Conservation (phyloP, 2,113 vertebrate genomes). For the Centropus bengalensis region DNA sequence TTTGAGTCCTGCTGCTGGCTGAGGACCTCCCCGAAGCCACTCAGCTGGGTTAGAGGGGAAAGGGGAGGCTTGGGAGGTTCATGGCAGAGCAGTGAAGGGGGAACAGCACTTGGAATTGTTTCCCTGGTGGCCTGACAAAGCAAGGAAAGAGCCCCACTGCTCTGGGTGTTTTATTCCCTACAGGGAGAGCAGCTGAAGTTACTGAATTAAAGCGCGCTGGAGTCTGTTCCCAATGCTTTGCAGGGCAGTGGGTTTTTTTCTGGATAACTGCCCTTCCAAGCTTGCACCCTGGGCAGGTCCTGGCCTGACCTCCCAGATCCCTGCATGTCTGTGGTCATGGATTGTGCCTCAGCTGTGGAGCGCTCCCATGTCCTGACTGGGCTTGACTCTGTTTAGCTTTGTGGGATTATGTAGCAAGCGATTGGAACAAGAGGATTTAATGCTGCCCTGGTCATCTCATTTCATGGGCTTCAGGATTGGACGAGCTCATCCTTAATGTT, state of each 20-base stretch:
- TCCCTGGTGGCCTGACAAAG: fast-evolving
- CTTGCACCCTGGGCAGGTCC: neutral
- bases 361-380: neutral
- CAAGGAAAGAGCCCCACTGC: neutral
- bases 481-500: neutral
- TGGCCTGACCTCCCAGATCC: fast-evolving
- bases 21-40: neutral
- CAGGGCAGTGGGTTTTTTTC: neutral
- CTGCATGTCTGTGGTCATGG: neutral
- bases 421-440: neutral
- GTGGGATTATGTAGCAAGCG: neutral
- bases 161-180: neutral
- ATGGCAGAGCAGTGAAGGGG: neutral
- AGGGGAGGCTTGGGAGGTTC: neutral
- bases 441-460: neutral
- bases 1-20: neutral
- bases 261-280: neutral
- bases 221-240: neutral
- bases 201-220: neutral
- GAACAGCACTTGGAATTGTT: fast-evolving
- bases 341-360: neutral
- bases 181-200: neutral
- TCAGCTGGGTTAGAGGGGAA: neutral
- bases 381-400: neutral
- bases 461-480: neutral